phyloP scores from a whole-genome alignment of 2,113 vertebrate genomes.

The Procavia capensis region DNA sequence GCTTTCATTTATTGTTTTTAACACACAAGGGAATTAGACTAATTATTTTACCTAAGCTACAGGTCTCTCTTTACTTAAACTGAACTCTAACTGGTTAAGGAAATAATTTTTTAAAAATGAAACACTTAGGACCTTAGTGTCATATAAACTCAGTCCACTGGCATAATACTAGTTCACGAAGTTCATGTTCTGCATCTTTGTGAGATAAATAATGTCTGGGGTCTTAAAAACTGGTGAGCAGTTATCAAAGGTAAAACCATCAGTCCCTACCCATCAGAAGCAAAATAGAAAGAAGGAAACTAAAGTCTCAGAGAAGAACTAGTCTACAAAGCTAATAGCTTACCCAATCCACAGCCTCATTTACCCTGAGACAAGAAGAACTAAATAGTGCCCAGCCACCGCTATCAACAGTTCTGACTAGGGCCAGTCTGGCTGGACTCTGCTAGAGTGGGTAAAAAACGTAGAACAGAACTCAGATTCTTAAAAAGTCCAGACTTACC shows the following conservation, averaged over 20 bases:
- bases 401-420: not conserved
- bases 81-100: not conserved
- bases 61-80: not conserved
- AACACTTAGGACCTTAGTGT: not conserved
- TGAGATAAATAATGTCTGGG: not conserved
- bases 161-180: not conserved
- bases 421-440: no score
- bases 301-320: no score
- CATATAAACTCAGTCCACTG: not conserved
- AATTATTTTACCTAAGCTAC: not conserved
- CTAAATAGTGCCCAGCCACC: not conserved
- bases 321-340: no score
- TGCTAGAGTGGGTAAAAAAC: not conserved
- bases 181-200: not conserved
- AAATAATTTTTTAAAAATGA: not conserved
- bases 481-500: not conserved
- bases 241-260: no score
- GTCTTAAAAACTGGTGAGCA: not conserved
- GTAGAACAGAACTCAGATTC: not conserved
- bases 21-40: not conserved
- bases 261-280: no score
- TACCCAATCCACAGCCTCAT: no score
- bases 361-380: not conserved
- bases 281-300: no score
- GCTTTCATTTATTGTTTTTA: not conserved